These are phyloP conservation scores for Pristionchus arcanus DNA, from an alignment of 2,888 invertebrate genomes.

Conservation along the genomic window DNA sequence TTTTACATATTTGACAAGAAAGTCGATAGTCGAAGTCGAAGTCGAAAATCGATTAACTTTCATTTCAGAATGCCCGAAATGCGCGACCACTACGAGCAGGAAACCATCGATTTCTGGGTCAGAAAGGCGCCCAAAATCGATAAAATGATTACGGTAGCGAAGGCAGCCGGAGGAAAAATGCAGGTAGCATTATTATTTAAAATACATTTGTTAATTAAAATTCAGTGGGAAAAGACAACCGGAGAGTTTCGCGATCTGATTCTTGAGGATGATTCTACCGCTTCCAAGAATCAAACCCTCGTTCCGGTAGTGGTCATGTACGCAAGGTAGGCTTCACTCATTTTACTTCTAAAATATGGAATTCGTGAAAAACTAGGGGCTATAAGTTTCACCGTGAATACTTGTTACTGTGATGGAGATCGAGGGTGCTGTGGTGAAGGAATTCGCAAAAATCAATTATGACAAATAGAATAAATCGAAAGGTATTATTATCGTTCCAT, in stretches of 20 bases:
- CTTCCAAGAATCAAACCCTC: not conserved
- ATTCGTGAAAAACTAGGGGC: too few relatives aligned
- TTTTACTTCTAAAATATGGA: not conserved
- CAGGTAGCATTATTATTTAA: not conserved
- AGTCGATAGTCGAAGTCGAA: too few relatives aligned
- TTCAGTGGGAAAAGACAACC: not conserved
- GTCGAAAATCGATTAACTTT: too few relatives aligned
- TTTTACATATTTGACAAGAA: too few relatives aligned
- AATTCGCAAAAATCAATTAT: too few relatives aligned
- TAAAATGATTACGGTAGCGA: constrained; percentile 47
- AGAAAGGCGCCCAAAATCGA: constrained; percentile 48
- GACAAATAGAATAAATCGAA: too few relatives aligned
- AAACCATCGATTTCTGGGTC: constrained; percentile 53
- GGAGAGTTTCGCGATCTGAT: constrained; percentile 35
- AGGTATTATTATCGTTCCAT: not conserved
- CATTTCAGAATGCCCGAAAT: constrained; percentile 33
- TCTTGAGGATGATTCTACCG: not conserved
- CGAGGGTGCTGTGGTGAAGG: too few relatives aligned
- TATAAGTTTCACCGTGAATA: too few relatives aligned
- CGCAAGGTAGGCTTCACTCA: not conserved
- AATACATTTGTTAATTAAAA: not conserved
- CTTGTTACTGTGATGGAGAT: too few relatives aligned
- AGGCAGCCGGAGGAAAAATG: constrained; percentile 31
- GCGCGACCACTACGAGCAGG: constrained; percentile 44
- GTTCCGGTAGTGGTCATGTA: not conserved